phyloP scores from a whole-genome alignment of 2,797 vertebrate genomes.

The Gymnoscopelus braueri region DNA sequence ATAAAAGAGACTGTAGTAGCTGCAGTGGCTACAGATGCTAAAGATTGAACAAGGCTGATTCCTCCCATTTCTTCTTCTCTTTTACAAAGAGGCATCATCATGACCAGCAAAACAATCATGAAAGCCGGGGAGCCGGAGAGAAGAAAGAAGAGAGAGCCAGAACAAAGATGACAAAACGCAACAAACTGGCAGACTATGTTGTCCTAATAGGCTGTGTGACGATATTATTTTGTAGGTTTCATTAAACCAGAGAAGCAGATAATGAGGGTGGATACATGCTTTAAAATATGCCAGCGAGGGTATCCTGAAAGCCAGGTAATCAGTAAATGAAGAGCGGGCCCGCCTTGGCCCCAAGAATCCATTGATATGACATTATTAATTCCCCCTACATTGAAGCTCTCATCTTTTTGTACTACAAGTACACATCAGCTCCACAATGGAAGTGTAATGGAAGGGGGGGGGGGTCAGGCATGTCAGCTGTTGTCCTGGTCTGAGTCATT shows the following conservation, averaged over 20 bases:
- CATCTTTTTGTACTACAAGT: slow-evolving; percentile 58
- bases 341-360: slow-evolving; percentile 28
- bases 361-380: slow-evolving; percentile 51
- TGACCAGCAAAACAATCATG: slow-evolving; percentile 73
- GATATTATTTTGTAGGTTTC: slow-evolving; percentile 69
- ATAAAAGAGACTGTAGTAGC: slow-evolving; percentile 68
- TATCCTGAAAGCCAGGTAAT: slow-evolving; percentile 59
- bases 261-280: slow-evolving; percentile 64
- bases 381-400: slow-evolving; percentile 61
- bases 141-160: slow-evolving; percentile 52
- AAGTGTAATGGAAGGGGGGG: slow-evolving; percentile 40
- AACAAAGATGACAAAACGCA: slow-evolving; percentile 71
- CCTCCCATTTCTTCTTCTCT: slow-evolving; percentile 45
- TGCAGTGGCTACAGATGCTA: slow-evolving; percentile 69
- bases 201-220: slow-evolving; percentile 69
- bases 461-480: slow-evolving; percentile 66
- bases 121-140: slow-evolving; percentile 52
- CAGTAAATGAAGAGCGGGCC: slow-evolving; percentile 51
- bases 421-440: slow-evolving; percentile 42
- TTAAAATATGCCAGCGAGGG: slow-evolving; percentile 58
- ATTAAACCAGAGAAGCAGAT: slow-evolving; percentile 68
- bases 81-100: slow-evolving; percentile 80
- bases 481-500: slow-evolving; percentile 52
- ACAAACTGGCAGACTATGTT: slow-evolving; percentile 61
- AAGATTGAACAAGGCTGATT: slow-evolving; percentile 69